These are phyloP conservation scores for Pachyuromys duprasi DNA, from an alignment of 2,797 vertebrate genomes.

Conservation along the genomic window DNA sequence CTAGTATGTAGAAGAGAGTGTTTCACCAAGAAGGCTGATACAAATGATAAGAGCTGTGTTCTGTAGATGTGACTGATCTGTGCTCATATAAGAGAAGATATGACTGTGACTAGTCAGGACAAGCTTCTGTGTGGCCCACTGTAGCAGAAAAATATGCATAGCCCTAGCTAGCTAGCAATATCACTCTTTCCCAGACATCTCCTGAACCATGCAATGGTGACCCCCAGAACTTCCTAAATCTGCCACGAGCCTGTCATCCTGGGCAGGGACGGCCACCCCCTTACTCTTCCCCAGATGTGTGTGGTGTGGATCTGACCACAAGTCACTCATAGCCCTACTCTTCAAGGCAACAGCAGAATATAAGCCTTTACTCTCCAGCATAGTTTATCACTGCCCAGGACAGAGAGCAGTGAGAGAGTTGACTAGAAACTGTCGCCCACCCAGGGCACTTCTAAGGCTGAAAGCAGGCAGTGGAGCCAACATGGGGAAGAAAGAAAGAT, in stretches of 20 bases:
- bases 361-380: background rate
- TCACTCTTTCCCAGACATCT: background rate
- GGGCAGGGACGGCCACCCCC: background rate
- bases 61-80: background rate
- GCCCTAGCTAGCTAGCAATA: background rate
- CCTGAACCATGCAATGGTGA: background rate
- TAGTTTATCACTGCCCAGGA: background rate
- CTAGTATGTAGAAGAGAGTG: background rate
- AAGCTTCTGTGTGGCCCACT: background rate
- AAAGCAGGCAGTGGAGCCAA: background rate
- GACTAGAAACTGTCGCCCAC: no score
- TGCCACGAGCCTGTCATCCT: background rate
- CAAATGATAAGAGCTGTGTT: background rate
- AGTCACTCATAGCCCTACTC: background rate
- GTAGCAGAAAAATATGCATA: background rate
- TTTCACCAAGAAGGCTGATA: background rate
- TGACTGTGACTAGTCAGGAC: background rate
- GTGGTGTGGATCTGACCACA: background rate
- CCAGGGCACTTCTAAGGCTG: background rate
- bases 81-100: background rate
- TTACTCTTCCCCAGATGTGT: background rate
- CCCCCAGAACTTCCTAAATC: no score
- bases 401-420: background rate
- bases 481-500: fast-evolving
- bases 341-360: background rate